Base-by-base conservation (phyloP, 2,797 vertebrate species). In the Malurus splendens region DNA sequence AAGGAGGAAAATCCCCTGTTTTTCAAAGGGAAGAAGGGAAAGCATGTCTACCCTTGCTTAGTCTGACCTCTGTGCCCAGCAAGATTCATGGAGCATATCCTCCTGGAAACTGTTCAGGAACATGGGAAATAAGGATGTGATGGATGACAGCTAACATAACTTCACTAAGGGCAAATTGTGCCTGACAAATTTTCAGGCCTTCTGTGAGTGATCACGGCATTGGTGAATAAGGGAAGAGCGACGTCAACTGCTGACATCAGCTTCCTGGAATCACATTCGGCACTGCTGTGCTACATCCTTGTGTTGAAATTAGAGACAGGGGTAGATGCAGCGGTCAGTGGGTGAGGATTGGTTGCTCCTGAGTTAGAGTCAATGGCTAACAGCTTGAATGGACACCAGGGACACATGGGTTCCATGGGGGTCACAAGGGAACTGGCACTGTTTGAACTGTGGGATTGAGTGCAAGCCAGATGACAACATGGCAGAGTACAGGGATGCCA, bases 1-100 rank as follows among this genome's bases (percentile, higher is more conserved):
- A 27, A n/a, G 25, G 14, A 51, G 22, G 41, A 71, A 45, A 57
- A 7, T 8, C 0, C 0, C 5, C 3, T 22, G 0, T 13, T 41
- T 52, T 41, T 36, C 5, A 47, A 41, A 14, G 20, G 24, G 4
- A 3, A 30, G 22, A 32, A 65, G 25, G 14, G 11, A 32, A 72
- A 12, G n/a, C 12, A 9, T 11, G 14, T 25, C 19, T 18, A 39
- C 2, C 22, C 66, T 30, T 66, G 20, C 6, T 59, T 47, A 47
- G 25, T 47, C 30, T 52, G 5, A 22, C 20, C 12, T 47, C 8
- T 45, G 28, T 59, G 10, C 39, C 30, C 45, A 59, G 2, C 7
- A 54, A 47, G 20, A 66, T 65, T 65, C 14, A n/a, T 38, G 44
- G 12, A 25, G 14, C 12, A 2, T 39, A 57, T 59, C 14, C 10